A percentile compares a stretch with the other conserved stretches of the same genome.
Evolutionary conservation across 2,113 vertebrate species (phyloP).

Genomic region (Peucedramus taeniatus): DNA sequence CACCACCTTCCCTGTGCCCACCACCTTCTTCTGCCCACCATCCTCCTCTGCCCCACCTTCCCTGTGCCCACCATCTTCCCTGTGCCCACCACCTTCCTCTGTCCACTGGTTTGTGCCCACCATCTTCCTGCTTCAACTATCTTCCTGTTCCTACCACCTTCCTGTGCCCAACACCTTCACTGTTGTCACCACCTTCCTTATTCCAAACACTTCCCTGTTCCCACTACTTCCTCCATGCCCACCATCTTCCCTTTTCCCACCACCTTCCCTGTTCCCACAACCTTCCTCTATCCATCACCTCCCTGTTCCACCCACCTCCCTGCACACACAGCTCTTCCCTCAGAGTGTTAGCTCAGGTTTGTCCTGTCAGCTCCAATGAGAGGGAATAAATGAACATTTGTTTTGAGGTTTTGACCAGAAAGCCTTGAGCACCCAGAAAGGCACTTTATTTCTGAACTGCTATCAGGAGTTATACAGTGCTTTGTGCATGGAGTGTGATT

Average conservation of each 20-base stretch:
- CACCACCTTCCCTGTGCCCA: no score
- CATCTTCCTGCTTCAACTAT: background rate
- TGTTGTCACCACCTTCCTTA: accelerated
- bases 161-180: background rate
- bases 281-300: background rate
- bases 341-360: background rate
- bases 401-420: background rate
- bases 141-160: background rate
- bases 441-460: background rate
- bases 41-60: accelerated
- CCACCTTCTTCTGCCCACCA: no score
- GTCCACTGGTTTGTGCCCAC: background rate
- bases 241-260: background rate
- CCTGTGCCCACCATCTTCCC: background rate
- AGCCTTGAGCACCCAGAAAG: background rate
- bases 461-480: background rate
- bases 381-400: background rate
- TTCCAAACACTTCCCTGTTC: background rate
- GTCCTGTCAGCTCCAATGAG: background rate
- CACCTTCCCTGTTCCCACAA: background rate
- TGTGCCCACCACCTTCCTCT: background rate
- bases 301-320: background rate
- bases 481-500: background rate
- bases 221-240: background rate
- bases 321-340: background rate